Evolutionary conservation across 2,888 invertebrate genomes (phyloP).

Genomic region (Trimorus sp.): DNA sequence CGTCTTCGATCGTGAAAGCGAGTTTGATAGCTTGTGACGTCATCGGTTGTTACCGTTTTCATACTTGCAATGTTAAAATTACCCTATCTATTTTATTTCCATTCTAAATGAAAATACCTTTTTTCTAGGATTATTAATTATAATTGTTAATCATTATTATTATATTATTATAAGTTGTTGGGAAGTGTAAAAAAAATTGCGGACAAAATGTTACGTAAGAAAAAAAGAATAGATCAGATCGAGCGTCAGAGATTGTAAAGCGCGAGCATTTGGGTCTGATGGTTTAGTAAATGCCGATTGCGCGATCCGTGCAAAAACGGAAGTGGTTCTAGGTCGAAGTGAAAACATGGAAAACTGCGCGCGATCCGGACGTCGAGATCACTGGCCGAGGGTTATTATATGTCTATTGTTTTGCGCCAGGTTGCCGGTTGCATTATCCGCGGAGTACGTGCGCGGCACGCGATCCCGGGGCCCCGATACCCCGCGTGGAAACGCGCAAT

Average conservation of each 20-base stretch:
- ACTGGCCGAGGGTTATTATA: constrained; percentile 66
- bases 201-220: background rate
- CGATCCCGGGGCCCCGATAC: constrained; percentile 61
- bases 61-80: too few relatives aligned
- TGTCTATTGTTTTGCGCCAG: constrained; percentile 61
- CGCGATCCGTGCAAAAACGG: constrained; percentile 63
- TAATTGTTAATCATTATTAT: background rate
- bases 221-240: background rate
- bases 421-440: constrained; percentile 58
- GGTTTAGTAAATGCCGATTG: constrained; percentile 52
- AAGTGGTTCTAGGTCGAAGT: constrained; percentile 67
- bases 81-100: too few relatives aligned
- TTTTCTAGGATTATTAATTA: too few relatives aligned
- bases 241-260: constrained; percentile 6
- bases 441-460: constrained; percentile 57
- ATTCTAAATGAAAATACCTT: too few relatives aligned
- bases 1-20: constrained; percentile 75
- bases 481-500: constrained; percentile 48
- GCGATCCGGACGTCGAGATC: constrained; percentile 66
- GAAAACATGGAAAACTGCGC: constrained; percentile 66
- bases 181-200: background rate
- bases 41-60: background rate
- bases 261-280: constrained; percentile 41
- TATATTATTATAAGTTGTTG: background rate
- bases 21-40: constrained; percentile 71